Evolutionary conservation across 2,888 invertebrate genomes (phyloP), one percentile per base, ranked within the genome.

Genomic region (Cephus nigrinus): DNA sequence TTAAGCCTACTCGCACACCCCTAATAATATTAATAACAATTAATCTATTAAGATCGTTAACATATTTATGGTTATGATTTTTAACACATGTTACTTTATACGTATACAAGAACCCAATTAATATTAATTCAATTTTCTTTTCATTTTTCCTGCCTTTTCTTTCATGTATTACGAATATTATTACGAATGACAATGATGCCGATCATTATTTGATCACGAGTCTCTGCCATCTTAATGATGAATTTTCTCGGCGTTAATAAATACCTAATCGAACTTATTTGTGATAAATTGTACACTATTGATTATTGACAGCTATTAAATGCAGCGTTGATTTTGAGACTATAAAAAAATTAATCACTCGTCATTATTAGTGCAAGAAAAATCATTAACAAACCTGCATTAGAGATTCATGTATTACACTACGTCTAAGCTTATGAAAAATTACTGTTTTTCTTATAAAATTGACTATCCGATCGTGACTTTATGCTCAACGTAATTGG

Each of bases 21-120:
- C 55, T 55, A 55, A 55, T 55, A 55, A 55, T 55, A 55, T 55
- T 55, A 55, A 55, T 73, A 71, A 40, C 69, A 75, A 75, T 73
- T 76, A 55, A 74, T 74, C 74, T 40, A 68, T 40, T 32, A 30
- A 74, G 73, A 68, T 75, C 40, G 55, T 74, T 75, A 74, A 32
- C 32, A 36, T 72, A 74, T 30, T 72, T 75, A 30, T 77, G 12
- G 55, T 69, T 32, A 73, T 75, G 36, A 69, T 76, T 75, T 69
- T 76, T 69, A 69, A 31, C 23, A 23, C 12, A 35, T 69, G 68
- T 77, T 77, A 71, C 55, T 55, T 55, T 55, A 55, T 55, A 55
- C 55, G 55, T 55, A 55, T 55, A 55, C 55, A 55, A 55, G 23
- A 55, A 4, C 55, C 55, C 55, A 23, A 55, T 23, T 55, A 55